Conservation (phyloP, 2,113 vertebrate genomes). For the Campylorhamphus procurvoides region DNA sequence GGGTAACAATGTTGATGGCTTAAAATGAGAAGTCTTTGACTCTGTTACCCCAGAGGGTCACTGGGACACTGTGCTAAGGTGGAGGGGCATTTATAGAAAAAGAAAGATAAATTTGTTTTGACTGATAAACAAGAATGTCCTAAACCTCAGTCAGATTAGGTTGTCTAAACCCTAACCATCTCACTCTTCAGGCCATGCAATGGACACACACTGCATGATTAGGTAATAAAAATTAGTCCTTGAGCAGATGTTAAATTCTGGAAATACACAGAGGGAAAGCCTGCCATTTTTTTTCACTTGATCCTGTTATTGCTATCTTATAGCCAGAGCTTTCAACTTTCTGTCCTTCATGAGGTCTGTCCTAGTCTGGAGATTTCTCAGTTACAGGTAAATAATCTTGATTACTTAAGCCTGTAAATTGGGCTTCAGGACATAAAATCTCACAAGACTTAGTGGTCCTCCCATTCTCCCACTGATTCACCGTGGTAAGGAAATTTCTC, state of each 20-base stretch:
- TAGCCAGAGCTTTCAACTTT: not conserved
- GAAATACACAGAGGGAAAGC: not conserved
- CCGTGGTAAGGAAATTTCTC: not conserved
- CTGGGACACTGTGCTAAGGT: not conserved
- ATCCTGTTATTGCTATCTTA: not conserved
- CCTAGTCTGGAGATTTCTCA: not conserved
- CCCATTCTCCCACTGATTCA: not conserved
- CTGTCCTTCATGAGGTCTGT: not conserved
- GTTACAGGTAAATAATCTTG: not conserved
- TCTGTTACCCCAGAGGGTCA: not conserved
- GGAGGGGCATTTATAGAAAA: not conserved
- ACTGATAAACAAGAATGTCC: not conserved
- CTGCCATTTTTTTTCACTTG: not conserved
- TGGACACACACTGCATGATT: not conserved
- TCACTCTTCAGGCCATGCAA: not conserved
- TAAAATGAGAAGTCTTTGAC: not conserved
- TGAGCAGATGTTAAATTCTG: not conserved
- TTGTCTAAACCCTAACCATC: not conserved
- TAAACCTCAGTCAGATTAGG: not conserved
- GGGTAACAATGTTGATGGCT: not conserved
- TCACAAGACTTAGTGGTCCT: not conserved
- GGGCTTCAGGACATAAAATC: not conserved
- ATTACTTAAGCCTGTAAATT: not conserved
- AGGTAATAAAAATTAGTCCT: not conserved
- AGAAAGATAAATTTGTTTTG: not conserved